Evolutionary conservation across 2,888 invertebrate genomes (phyloP), one percentile per base, ranked within the genome.

Genomic region (Papilio gigon): DNA sequence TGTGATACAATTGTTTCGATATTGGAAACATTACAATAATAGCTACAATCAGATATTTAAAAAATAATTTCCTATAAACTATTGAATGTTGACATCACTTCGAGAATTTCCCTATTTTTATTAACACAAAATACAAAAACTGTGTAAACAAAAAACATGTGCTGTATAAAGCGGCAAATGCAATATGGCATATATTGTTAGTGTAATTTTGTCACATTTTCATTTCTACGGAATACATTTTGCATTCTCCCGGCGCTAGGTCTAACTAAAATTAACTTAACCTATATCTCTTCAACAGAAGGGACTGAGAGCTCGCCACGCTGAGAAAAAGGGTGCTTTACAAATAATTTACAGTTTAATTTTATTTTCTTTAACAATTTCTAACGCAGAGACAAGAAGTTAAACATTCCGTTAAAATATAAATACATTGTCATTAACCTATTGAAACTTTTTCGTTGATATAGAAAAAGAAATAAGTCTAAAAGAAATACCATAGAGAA

Each of bases 241-340:
- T 64, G 68, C 68, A 68, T 60, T 65, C 20, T 65, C 68, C 68
- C 68, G 68, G 64, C 64, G 20, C 17, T 65, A 35, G 40, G 4
- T 8, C 61, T 73, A 70, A 68, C 33, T 30, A 65, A 70, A 63
- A 9, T 65, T 69, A 69, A 71, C 75, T 72, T 72, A 71, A 71
- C 20, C 70, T 72, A 72, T 5, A 65, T 67, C 71, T 68, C 65
- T 68, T 30, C 47, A 8, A 22, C 8, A 30, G 71, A 71, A 72
- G 60, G 68, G 70, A 50, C 72, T 65, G 60, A 69, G 86, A 85
- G 78, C 80, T 84, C 84, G 86, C 84, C 85, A 81, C 85, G 78
- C 83, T 80, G 66, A 83, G 81, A 82, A 82, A 83, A 81, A 83
- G 83, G 83, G 81, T 85, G 84, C 83, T 83, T 77, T 77, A 72